A percentile compares a stretch with the other conserved stretches of the same genome.
These are phyloP conservation scores for Tichodroma muraria DNA, from an alignment of 2,113 vertebrate genomes.

Conservation along the genomic window DNA sequence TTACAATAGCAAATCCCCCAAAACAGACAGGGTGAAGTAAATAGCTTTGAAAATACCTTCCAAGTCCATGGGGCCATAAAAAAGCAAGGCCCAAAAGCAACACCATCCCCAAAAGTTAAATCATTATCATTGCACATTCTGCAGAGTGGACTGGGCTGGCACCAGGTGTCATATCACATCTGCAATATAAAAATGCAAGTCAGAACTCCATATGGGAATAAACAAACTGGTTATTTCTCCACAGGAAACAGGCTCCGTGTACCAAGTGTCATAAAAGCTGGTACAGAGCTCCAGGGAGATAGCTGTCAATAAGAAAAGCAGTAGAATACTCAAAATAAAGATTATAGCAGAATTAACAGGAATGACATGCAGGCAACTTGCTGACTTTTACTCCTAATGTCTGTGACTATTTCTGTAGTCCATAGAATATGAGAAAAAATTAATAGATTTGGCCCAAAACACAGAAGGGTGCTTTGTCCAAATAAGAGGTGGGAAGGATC, in stretches of 20 bases:
- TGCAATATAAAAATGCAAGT: background rate
- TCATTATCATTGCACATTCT: rapidly evolving
- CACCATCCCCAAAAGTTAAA: background rate
- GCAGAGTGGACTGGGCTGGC: background rate
- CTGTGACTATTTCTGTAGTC: background rate
- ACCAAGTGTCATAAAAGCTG: background rate
- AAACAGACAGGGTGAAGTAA: background rate
- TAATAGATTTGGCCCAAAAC: background rate
- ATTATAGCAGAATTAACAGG: background rate
- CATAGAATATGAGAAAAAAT: background rate
- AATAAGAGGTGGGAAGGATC: background rate
- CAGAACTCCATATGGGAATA: background rate
- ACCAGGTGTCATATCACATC: background rate
- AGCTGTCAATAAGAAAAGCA: background rate
- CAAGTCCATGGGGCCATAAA: background rate
- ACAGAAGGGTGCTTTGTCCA: background rate
- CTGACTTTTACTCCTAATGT: background rate
- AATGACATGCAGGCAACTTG: background rate
- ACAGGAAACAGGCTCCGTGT: background rate
- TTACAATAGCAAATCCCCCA: background rate
- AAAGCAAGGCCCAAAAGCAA: background rate
- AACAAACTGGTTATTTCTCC: background rate
- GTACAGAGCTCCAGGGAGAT: background rate
- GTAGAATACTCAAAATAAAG: background rate
- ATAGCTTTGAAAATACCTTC: background rate